phyloP scores from a whole-genome alignment of 2,888 invertebrate genomes.

The Drosophila stalkeri region DNA sequence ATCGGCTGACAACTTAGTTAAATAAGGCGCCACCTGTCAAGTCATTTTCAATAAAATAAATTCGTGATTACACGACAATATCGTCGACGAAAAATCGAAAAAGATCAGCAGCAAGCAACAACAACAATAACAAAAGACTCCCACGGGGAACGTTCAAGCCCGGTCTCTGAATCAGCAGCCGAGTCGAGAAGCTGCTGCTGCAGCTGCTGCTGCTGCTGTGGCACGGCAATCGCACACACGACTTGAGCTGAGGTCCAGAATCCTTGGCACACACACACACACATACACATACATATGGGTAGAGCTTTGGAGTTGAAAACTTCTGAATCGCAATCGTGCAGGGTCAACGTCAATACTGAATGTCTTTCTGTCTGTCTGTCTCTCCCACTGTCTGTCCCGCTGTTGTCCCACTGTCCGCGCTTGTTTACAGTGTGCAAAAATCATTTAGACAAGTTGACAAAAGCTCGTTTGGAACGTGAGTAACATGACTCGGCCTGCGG shows the following conservation, averaged over 20 bases:
- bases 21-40: constrained; percentile 84
- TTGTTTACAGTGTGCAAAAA: constrained; percentile 84
- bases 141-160: constrained; percentile 66
- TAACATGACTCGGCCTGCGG: constrained; percentile 82
- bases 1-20: constrained; percentile 78
- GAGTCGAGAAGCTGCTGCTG: constrained; percentile 3
- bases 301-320: constrained; percentile 56
- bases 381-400: constrained; percentile 17
- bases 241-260: constrained; percentile 59
- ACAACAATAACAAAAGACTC: constrained; percentile 77
- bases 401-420: constrained; percentile 56
- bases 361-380: constrained; percentile 18
- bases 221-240: constrained; percentile 72
- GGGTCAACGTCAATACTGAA: constrained; percentile 80
- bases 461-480: constrained; percentile 84
- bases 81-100: constrained; percentile 74
- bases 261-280: constrained; percentile 61
- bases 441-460: constrained; percentile 84
- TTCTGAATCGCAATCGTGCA: constrained; percentile 84
- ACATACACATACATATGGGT: constrained; percentile 23
- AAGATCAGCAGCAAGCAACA: constrained; percentile 65
- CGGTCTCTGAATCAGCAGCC: constrained; percentile 14
- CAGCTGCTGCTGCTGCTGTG: constrained; percentile 25
- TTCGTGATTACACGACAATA: constrained; percentile 84
- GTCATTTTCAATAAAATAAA: constrained; percentile 85